phyloP scores from a whole-genome alignment of 2,113 vertebrate genomes.

The Euleptes europaea region DNA sequence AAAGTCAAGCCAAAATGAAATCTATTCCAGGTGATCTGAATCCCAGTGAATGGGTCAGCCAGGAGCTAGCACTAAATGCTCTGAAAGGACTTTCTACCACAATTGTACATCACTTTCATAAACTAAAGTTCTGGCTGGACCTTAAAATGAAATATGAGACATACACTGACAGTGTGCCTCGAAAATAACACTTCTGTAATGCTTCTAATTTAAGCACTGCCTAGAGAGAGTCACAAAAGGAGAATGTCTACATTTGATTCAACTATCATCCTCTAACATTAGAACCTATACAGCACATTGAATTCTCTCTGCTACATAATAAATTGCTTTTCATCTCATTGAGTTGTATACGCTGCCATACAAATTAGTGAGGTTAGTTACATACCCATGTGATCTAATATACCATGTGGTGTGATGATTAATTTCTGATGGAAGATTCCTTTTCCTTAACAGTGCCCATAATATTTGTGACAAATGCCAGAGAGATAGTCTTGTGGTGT shows the following conservation, averaged over 20 bases:
- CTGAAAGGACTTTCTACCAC: conserved; percentile 6
- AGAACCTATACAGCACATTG: background rate
- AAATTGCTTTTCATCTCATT: background rate
- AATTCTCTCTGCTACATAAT: background rate
- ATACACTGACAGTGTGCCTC: background rate
- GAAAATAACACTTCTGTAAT: background rate
- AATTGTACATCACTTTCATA: background rate
- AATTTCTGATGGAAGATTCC: background rate
- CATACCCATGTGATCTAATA: background rate
- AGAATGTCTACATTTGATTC: background rate
- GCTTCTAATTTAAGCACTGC: background rate
- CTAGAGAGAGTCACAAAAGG: background rate
- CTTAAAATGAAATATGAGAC: conserved; percentile 18
- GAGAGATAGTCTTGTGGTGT: too few relatives aligned
- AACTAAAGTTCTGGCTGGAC: background rate
- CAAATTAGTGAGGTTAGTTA: background rate
- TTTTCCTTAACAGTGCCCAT: background rate
- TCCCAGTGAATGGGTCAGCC: background rate
- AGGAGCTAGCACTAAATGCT: background rate
- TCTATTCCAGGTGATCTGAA: background rate
- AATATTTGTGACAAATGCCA: background rate
- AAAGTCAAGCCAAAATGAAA: conserved; percentile 2
- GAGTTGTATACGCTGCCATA: background rate
- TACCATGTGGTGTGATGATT: background rate
- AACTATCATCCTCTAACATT: background rate